These are phyloP conservation scores for Drosophila pseudoobscura DNA, from an alignment of 1,140 invertebrate species.

Conservation along the genomic window DNA sequence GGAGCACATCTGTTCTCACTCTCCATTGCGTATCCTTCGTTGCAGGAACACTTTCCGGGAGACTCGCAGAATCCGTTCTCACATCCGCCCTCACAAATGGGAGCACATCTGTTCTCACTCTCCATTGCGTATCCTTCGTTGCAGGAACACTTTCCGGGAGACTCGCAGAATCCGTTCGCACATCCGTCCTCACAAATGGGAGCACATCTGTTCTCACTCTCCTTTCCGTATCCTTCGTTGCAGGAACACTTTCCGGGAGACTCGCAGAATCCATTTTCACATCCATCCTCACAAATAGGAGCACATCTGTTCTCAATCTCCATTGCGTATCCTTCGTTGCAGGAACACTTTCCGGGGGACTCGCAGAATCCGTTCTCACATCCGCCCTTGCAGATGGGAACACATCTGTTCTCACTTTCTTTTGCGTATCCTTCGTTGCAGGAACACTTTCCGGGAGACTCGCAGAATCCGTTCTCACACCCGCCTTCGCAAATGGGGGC, in stretches of 20 bases:
- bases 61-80: slow-evolving; percentile 15
- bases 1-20: no score
- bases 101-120: slow-evolving; percentile 15
- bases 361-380: slow-evolving; percentile 34
- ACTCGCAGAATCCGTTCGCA: slow-evolving; percentile 19
- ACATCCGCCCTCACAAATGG: slow-evolving; percentile 14
- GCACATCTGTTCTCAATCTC: slow-evolving; percentile 3
- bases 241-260: slow-evolving; percentile 20
- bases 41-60: slow-evolving; percentile 10
- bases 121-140: neutral
- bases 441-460: slow-evolving; percentile 17
- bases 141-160: slow-evolving; percentile 18
- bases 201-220: slow-evolving; percentile 10
- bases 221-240: neutral
- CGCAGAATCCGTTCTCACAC: slow-evolving; percentile 43
- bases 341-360: slow-evolving; percentile 24
- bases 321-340: slow-evolving; percentile 9
- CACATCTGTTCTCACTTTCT: slow-evolving; percentile 11
- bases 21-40: neutral
- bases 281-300: neutral
- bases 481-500: slow-evolving; percentile 21
- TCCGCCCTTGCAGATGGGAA: slow-evolving; percentile 7
- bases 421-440: slow-evolving; percentile 17
- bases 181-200: slow-evolving; percentile 16
- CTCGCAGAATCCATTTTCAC: slow-evolving; percentile 18